A percentile compares a stretch with the other conserved stretches of the same genome.
These are phyloP conservation scores for Capromys pilorides DNA, from an alignment of 2,797 vertebrate species.

Conservation along the genomic window DNA sequence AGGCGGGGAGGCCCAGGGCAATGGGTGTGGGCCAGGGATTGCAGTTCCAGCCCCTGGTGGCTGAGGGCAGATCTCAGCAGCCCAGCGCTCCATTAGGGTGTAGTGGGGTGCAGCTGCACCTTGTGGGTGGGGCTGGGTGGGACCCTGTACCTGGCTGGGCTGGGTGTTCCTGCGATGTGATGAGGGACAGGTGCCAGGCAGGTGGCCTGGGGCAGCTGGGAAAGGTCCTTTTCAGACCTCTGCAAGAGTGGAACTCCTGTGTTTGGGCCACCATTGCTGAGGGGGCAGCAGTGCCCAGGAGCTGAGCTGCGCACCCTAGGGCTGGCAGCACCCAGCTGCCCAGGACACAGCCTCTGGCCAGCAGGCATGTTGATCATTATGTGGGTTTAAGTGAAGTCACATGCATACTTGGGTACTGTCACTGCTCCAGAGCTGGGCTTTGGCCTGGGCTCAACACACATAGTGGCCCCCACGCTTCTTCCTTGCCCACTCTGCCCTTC, in stretches of 20 bases:
- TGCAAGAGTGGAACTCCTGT: neutral
- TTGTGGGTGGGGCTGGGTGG: neutral
- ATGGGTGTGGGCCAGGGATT: neutral
- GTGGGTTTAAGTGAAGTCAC: neutral
- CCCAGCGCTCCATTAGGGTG: neutral
- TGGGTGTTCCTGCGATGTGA: too few species aligned
- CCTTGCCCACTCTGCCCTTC: neutral
- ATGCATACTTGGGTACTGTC: rapidly evolving
- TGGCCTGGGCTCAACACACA: too few species aligned
- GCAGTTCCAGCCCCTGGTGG: neutral
- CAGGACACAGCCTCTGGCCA: neutral
- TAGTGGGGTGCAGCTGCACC: neutral
- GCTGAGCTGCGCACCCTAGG: neutral
- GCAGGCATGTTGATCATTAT: rapidly evolving
- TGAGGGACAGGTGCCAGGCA: neutral
- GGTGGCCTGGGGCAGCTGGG: neutral
- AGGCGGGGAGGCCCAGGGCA: neutral
- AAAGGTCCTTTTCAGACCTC: neutral
- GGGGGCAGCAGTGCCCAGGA: neutral
- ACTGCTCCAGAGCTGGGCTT: neutral
- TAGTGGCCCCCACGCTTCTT: too few species aligned
- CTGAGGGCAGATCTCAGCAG: neutral
- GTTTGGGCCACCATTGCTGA: neutral
- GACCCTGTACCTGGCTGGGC: too few species aligned
- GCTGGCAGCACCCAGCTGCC: neutral